Percentiles rank a stretch among this genome's conserved stretches.
phyloP scores from a whole-genome alignment of 2,888 invertebrate genomes.

The Yponomeuta malinellus region DNA sequence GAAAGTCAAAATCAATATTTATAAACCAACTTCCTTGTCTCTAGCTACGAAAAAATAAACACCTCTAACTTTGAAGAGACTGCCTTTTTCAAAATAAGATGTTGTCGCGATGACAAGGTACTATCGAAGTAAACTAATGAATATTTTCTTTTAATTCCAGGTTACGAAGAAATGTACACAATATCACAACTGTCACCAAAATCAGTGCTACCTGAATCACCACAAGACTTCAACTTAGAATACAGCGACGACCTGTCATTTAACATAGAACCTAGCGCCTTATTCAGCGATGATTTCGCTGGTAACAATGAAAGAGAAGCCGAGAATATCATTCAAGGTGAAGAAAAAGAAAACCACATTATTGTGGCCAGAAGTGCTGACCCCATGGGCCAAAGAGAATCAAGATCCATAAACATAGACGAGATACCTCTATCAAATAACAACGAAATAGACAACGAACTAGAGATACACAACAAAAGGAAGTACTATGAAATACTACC shows the following conservation, averaged over 20 bases:
- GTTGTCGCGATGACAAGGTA: too few species aligned
- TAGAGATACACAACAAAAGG: constrained; percentile 67
- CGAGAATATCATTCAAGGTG: constrained; percentile 29
- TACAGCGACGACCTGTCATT: constrained; percentile 48
- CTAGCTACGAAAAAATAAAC: too few species aligned
- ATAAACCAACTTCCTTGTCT: too few species aligned
- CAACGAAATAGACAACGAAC: constrained; percentile 76
- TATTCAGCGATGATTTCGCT: constrained; percentile 36
- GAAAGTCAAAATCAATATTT: too few species aligned
- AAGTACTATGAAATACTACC: constrained; percentile 73
- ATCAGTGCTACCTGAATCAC: constrained; percentile 56
- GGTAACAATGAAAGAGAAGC: constrained; percentile 26
- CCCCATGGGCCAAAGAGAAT: constrained; percentile 60
- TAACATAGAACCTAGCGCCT: constrained; percentile 59
- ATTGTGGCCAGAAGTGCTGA: constrained; percentile 74
- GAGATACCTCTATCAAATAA: constrained; percentile 71
- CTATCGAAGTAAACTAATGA: not conserved
- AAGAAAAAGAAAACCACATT: constrained; percentile 48
- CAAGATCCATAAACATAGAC: constrained; percentile 72
- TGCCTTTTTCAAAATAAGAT: too few species aligned
- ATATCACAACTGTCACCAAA: constrained; percentile 84
- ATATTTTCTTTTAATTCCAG: constrained; percentile 49
- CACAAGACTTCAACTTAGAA: constrained; percentile 27
- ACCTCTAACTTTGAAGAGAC: too few species aligned
- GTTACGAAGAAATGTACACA: constrained; percentile 71